Conservation (phyloP, 2,113 vertebrate species). For the Sturnus vulgaris region DNA sequence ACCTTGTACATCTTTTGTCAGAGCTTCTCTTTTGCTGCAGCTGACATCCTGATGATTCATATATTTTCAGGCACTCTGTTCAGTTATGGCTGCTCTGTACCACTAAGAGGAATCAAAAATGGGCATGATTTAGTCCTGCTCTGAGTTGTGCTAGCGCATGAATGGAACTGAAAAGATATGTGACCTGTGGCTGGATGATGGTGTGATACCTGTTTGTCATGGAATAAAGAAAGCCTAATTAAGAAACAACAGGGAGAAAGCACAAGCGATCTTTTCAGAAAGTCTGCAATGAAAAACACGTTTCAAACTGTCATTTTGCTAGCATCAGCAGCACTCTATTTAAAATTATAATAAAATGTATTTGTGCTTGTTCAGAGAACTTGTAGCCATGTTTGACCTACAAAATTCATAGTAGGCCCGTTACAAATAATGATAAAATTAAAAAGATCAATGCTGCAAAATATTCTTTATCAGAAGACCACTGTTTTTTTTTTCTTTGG, state of each 20-base stretch:
- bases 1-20: not conserved
- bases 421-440: conserved; percentile 6
- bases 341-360: conserved; percentile 33
- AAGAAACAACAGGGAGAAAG: conserved; percentile 30
- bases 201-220: conserved; percentile 24
- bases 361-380: conserved; percentile 1
- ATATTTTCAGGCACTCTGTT: not conserved
- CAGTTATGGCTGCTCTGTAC: not conserved
- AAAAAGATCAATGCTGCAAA: not conserved
- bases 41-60: not conserved
- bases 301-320: conserved; percentile 25
- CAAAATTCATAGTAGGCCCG: not conserved
- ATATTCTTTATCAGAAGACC: conserved; percentile 8
- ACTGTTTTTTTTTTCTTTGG: not conserved
- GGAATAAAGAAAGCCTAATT: conserved; percentile 39
- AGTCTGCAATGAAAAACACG: not conserved
- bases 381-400: not conserved
- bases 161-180: not conserved
- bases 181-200: conserved; percentile 16
- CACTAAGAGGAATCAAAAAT: not conserved
- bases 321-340: not conserved
- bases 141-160: not conserved
- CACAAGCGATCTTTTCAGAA: conserved; percentile 7
- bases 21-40: not conserved
- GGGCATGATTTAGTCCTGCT: not conserved